Conservation (phyloP, 23 tunicate genomes). For the Trididemnum clinides region DNA sequence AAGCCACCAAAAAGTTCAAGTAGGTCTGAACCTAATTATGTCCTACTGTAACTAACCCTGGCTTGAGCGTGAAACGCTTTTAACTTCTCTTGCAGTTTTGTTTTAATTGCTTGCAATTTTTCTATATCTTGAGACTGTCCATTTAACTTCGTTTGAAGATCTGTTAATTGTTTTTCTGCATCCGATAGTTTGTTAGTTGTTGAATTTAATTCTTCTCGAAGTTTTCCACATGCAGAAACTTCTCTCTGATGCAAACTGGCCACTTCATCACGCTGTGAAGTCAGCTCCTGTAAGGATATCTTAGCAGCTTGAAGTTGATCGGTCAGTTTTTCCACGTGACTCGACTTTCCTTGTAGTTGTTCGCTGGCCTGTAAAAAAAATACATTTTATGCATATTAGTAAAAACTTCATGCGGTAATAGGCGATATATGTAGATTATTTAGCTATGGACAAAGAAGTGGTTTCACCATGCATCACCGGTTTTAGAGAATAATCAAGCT, state of each 20-base stretch:
- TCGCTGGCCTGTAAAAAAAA: conserved; percentile 7
- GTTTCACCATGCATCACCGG: no score
- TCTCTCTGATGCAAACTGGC: conserved; percentile 3
- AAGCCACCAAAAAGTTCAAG: no score
- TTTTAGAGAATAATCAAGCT: no score
- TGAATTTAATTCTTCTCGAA: conserved; percentile 7
- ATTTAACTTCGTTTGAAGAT: not conserved
- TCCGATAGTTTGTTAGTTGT: not conserved
- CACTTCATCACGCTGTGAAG: conserved; percentile 38
- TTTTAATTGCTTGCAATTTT: not conserved
- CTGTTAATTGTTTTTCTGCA: not conserved
- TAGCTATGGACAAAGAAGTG: no score
- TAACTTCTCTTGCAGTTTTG: not conserved
- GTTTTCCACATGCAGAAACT: not conserved
- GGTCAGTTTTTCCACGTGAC: conserved; percentile 42
- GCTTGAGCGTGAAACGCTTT: not conserved
- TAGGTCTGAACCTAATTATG: not conserved
- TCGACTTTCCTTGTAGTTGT: conserved; percentile 54
- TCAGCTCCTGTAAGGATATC: conserved; percentile 4
- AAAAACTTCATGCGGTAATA: no score
- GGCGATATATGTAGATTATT: no score
- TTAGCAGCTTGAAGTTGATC: conserved; percentile 32
- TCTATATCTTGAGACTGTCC: conserved; percentile 15
- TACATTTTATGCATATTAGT: no score
- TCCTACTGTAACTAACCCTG: not conserved